Evolutionary conservation across 2,113 vertebrate genomes (phyloP).

Genomic region (Barbus barbus): DNA sequence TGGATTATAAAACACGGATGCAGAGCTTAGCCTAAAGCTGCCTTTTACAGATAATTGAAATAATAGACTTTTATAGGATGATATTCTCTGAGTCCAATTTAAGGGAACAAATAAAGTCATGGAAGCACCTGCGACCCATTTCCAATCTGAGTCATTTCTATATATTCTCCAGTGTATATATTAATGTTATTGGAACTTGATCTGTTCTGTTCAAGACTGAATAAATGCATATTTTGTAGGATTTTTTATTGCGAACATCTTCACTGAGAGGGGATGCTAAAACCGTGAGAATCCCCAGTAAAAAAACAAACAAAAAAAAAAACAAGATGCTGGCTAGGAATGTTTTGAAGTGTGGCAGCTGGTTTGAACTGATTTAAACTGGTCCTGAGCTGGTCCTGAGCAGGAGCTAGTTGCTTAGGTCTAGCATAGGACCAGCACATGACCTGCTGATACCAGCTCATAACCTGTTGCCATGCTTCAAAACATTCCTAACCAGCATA

Average conservation of each 20-base stretch:
- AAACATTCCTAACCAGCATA: too few species aligned
- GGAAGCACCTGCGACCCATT: conserved; percentile 17
- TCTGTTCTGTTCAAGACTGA: conserved; percentile 1
- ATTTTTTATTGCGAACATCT: conserved; percentile 5
- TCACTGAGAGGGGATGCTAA: not conserved
- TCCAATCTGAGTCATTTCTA: not conserved
- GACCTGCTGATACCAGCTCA: too few species aligned
- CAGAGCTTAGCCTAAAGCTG: conserved; percentile 15
- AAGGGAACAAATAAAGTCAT: conserved; percentile 55
- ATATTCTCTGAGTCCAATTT: conserved; percentile 32
- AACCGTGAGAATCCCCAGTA: conserved; percentile 3
- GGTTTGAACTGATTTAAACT: too few species aligned
- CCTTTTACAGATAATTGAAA: conserved; percentile 37
- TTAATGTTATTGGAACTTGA: not conserved
- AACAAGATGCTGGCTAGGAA: too few species aligned
- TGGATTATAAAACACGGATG: conserved; percentile 26
- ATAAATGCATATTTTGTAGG: conserved; percentile 45
- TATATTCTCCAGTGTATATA: conserved; percentile 34
- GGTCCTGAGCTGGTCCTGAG: too few species aligned
- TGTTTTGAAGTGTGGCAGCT: too few species aligned
- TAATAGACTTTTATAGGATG: too few species aligned
- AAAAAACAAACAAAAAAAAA: too few species aligned
- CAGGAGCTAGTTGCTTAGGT: too few species aligned
- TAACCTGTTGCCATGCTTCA: too few species aligned
- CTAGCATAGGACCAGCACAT: too few species aligned